These are phyloP conservation scores for Cynopterus sphinx DNA, from an alignment of 2,797 vertebrate species.

Conservation along the genomic window DNA sequence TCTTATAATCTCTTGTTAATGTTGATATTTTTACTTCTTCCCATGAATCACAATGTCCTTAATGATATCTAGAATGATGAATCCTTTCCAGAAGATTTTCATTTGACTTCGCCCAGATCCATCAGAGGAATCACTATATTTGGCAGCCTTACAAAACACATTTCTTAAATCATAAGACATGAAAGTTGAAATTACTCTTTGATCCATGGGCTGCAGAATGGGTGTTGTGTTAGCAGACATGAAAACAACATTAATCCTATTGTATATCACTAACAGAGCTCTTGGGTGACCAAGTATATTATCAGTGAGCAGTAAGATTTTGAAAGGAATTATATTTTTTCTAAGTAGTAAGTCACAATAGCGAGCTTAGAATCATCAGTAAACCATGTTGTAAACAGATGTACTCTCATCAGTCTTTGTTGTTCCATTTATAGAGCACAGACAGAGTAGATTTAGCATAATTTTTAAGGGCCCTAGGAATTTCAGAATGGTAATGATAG, in stretches of 20 bases:
- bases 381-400: no score
- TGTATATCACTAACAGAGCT: not conserved
- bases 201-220: not conserved
- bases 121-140: not conserved
- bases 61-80: not conserved
- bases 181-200: not conserved
- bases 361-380: not conserved
- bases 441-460: not conserved
- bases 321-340: not conserved
- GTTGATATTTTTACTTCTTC: no score
- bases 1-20: no score
- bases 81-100: not conserved
- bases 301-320: not conserved
- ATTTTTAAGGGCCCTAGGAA: no score
- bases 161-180: not conserved
- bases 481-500: not conserved
- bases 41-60: no score
- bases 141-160: not conserved
- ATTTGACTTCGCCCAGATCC: not conserved
- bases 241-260: not conserved
- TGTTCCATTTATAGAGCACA: not conserved
- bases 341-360: not conserved
- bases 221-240: not conserved
- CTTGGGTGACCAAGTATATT: not conserved
- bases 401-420: no score